These are phyloP conservation scores for Mohoua ochrocephala DNA, from an alignment of 2,113 vertebrate genomes.

Conservation along the genomic window DNA sequence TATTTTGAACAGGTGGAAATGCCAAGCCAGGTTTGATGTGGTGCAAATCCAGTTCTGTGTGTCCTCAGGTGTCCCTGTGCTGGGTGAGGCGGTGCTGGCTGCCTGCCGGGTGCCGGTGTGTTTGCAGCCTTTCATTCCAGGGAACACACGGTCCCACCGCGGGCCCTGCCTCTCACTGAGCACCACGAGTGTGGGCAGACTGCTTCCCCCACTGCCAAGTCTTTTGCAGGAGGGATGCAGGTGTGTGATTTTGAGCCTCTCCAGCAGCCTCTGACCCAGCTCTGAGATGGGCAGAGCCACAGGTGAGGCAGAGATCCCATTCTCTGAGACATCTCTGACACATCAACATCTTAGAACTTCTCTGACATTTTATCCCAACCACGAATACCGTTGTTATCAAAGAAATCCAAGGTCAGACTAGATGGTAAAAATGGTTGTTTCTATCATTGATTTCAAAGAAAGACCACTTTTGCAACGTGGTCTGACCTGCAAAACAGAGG, in stretches of 20 bases:
- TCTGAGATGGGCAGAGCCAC: not conserved
- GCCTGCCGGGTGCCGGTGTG: not conserved
- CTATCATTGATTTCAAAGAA: not conserved
- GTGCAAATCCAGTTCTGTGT: not conserved
- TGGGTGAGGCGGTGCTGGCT: not conserved
- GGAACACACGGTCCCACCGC: not conserved
- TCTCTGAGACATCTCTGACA: not conserved
- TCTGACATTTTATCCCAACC: not conserved
- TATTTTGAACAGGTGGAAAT: not conserved
- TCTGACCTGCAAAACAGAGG: not conserved
- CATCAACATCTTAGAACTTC: accelerated
- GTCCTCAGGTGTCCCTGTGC: not conserved
- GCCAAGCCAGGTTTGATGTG: not conserved
- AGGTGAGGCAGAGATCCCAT: not conserved
- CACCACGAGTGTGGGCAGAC: accelerated
- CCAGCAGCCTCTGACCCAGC: not conserved
- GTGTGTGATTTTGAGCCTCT: not conserved
- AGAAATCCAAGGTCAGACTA: not conserved
- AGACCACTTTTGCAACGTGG: not conserved
- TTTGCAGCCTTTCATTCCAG: not conserved
- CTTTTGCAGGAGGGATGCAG: not conserved
- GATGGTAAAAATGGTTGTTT: not conserved
- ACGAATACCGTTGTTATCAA: not conserved
- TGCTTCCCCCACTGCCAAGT: not conserved
- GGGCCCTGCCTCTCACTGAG: not conserved